A percentile compares a stretch with the other conserved stretches of the same genome.
Evolutionary conservation across 2,797 vertebrate species (phyloP).

Genomic region (Halcyon badia): DNA sequence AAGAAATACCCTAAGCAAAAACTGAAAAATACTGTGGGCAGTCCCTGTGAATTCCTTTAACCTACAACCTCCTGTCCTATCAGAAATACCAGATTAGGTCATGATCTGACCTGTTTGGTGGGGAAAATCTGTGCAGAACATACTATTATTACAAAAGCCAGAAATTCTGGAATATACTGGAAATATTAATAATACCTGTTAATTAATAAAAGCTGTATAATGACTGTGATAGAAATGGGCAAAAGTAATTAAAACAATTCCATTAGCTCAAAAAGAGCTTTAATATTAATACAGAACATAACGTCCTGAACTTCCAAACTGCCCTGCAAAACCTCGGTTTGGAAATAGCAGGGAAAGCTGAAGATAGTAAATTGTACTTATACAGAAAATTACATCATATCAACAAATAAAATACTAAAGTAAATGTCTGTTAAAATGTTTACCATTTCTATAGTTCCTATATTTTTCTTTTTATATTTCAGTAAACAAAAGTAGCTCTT

Average conservation of each 20-base stretch:
- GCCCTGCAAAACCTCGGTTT: background rate
- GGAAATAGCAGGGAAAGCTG: background rate
- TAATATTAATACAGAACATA: background rate
- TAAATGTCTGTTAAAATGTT: background rate
- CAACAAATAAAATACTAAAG: background rate
- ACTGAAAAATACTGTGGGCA: background rate
- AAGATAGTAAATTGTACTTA: background rate
- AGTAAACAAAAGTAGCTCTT: background rate
- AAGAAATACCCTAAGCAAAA: constrained; percentile 7
- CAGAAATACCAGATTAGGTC: background rate
- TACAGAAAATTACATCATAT: background rate
- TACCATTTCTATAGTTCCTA: background rate
- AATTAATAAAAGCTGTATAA: background rate
- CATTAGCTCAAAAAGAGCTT: background rate
- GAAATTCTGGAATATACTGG: background rate
- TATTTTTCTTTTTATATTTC: background rate
- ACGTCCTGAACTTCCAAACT: background rate
- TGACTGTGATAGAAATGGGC: background rate
- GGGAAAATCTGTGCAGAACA: background rate
- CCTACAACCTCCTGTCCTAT: background rate
- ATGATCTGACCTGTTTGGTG: background rate
- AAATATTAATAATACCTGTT: background rate
- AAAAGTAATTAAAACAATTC: background rate
- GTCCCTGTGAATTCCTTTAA: background rate
- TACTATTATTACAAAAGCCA: background rate